phyloP scores from a whole-genome alignment of 1,140 invertebrate species.

The Phortica variegata region DNA sequence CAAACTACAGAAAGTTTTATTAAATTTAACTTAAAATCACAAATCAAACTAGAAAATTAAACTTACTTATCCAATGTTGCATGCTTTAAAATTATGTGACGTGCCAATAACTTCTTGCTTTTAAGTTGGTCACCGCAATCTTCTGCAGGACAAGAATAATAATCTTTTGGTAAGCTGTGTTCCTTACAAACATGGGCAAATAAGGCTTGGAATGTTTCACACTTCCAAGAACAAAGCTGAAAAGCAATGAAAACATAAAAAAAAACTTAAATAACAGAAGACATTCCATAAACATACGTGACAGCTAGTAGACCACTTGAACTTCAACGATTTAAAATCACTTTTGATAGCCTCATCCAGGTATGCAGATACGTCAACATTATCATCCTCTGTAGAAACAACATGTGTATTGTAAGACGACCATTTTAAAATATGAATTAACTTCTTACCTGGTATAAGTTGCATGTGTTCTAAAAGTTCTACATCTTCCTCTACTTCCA shows the following conservation, averaged over 20 bases:
- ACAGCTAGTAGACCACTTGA: constrained; percentile 30
- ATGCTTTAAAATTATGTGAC: constrained; percentile 41
- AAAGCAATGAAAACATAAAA: neutral
- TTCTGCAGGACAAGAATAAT: constrained; percentile 29
- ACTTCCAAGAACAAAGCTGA: constrained; percentile 31
- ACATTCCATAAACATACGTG: constrained; percentile 1
- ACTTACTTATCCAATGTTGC: constrained; percentile 39
- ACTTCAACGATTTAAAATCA: constrained; percentile 34
- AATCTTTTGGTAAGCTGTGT: constrained; percentile 10
- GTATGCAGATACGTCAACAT: constrained; percentile 32
- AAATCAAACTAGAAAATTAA: neutral
- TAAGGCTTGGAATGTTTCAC: constrained; percentile 23
- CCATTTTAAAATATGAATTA: neutral
- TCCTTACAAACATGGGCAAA: constrained; percentile 21
- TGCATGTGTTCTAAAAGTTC: neutral
- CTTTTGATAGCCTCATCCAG: constrained; percentile 33
- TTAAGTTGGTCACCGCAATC: constrained; percentile 23
- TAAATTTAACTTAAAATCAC: neutral
- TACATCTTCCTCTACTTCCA: neutral
- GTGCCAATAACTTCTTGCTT: constrained; percentile 24
- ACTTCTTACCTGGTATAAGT: neutral
- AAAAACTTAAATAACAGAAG: neutral
- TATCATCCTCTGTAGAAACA: constrained; percentile 24
- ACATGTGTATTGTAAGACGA: neutral
- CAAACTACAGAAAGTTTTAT: constrained; percentile 19